phyloP scores from a whole-genome alignment of 2,888 invertebrate species.

The Venustoraphidia nigricollis region DNA sequence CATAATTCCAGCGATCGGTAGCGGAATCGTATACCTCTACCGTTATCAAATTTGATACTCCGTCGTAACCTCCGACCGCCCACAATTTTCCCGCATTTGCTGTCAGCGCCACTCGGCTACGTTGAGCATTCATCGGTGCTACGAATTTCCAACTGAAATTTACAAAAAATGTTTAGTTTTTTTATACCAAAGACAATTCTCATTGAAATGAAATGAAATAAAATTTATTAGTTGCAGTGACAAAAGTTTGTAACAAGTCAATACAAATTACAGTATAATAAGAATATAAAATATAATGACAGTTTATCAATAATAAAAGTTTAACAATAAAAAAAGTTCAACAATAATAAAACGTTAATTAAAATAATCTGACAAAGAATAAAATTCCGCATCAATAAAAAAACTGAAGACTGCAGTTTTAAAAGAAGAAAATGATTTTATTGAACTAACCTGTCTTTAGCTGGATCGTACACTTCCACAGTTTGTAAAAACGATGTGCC shows the following conservation, averaged over 20 bases:
- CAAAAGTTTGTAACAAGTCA: too few species aligned
- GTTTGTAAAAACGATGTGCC: conserved; percentile 67
- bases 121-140: conserved; percentile 66
- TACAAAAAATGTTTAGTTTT: neutral
- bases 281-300: too few species aligned
- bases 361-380: too few species aligned
- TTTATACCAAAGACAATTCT: neutral
- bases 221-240: too few species aligned
- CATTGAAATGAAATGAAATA: too few species aligned
- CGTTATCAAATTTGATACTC: conserved; percentile 62
- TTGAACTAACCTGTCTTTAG: conserved; percentile 45
- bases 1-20: conserved; percentile 55
- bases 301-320: too few species aligned
- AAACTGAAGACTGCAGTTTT: too few species aligned
- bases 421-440: too few species aligned
- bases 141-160: conserved; percentile 51
- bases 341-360: too few species aligned
- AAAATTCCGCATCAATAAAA: too few species aligned
- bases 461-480: conserved; percentile 68
- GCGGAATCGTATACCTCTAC: conserved; percentile 75
- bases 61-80: conserved; percentile 69
- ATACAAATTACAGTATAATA: too few species aligned
- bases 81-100: conserved; percentile 73
- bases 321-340: too few species aligned
- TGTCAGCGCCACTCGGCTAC: conserved; percentile 67